Conservation (phyloP, 23 tunicate species). For the Halocynthia aurantium region DNA sequence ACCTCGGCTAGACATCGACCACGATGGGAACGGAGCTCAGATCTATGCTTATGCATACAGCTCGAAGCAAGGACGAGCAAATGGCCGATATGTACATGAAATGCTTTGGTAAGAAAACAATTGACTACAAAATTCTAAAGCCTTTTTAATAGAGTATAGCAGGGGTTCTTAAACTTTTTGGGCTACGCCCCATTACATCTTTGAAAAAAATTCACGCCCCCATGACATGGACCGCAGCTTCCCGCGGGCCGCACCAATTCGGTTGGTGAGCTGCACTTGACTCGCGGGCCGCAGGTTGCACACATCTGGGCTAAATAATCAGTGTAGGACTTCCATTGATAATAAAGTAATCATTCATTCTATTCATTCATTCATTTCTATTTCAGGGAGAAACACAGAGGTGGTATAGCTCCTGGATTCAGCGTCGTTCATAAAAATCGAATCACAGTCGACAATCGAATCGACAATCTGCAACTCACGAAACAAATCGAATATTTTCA, state of each 20-base stretch:
- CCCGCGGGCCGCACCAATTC: too few species aligned
- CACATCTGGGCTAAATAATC: too few species aligned
- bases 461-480: constrained; percentile 21
- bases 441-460: constrained; percentile 36
- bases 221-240: too few species aligned
- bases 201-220: too few species aligned
- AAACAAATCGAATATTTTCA: neutral
- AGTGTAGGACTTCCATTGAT: too few species aligned
- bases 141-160: too few species aligned
- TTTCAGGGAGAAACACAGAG: constrained; percentile 33
- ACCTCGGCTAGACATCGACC: constrained; percentile 39
- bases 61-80: neutral
- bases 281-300: too few species aligned
- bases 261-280: too few species aligned
- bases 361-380: neutral
- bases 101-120: constrained; percentile 25
- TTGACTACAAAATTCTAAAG: too few species aligned
- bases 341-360: too few species aligned
- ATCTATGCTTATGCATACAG: constrained; percentile 35
- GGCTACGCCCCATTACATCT: too few species aligned
- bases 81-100: constrained; percentile 28
- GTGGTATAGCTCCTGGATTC: constrained; percentile 19
- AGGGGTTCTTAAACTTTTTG: too few species aligned
- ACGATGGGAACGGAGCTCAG: constrained; percentile 28
- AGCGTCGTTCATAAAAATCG: constrained; percentile 31